A percentile compares a stretch with the other conserved stretches of the same genome.
phyloP scores from a whole-genome alignment of 2,888 invertebrate species.

The Xestoiulus laeticollis region DNA sequence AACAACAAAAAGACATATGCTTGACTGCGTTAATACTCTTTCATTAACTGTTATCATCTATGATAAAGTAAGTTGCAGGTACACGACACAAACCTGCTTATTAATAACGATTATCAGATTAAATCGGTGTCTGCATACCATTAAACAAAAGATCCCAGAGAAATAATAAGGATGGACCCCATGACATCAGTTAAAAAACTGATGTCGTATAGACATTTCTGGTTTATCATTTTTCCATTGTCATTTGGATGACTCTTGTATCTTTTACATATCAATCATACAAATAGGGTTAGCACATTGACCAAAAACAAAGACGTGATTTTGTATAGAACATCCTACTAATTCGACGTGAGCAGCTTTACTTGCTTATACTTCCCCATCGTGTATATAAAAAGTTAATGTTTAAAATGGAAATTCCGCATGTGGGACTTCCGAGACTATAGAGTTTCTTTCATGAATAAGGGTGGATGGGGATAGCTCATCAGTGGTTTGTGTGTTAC shows the following conservation, averaged over 20 bases:
- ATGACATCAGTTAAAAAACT: too few species aligned
- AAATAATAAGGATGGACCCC: too few species aligned
- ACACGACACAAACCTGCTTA: not conserved
- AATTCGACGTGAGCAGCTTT: not conserved
- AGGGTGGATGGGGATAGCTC: constrained; percentile 14
- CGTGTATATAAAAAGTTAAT: not conserved
- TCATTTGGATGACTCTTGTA: too few species aligned
- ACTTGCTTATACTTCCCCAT: not conserved
- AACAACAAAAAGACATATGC: not conserved
- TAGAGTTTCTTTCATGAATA: not conserved
- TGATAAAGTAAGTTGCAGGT: not conserved
- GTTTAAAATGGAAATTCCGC: not conserved
- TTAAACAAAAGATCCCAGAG: too few species aligned
- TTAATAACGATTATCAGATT: not conserved
- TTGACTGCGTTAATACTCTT: not conserved
- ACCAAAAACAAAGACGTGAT: too few species aligned
- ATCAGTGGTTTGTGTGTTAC: constrained; percentile 45
- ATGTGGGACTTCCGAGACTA: constrained; percentile 1
- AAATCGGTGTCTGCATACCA: not conserved
- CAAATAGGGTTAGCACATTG: too few species aligned
- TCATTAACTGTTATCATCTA: not conserved
- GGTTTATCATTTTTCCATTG: too few species aligned
- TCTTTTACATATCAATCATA: too few species aligned
- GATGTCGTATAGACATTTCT: too few species aligned
- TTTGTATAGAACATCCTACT: too few species aligned